Evolutionary conservation across 2,113 vertebrate genomes (phyloP).

Genomic region (Microtus pennsylvanicus): DNA sequence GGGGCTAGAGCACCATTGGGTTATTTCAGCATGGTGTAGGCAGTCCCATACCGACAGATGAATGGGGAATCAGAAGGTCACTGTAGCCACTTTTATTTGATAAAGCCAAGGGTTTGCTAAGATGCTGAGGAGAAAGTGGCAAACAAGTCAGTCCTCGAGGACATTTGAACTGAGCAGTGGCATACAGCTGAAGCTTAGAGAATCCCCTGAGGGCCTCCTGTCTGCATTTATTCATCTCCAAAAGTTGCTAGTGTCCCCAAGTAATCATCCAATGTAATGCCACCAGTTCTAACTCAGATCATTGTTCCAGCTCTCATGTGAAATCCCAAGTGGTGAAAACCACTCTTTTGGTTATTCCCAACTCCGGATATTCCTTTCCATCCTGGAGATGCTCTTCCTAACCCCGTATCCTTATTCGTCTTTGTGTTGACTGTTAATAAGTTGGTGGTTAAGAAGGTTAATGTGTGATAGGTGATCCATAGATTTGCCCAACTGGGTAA

Average conservation of each 20-base stretch:
- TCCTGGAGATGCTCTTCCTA: background rate
- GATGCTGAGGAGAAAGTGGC: background rate
- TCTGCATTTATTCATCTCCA: background rate
- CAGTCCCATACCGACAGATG: background rate
- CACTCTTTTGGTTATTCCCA: background rate
- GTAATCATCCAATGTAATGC: background rate
- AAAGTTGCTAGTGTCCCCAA: background rate
- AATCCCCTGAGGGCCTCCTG: background rate
- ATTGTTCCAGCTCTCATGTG: constrained; percentile 4
- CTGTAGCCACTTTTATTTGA: background rate
- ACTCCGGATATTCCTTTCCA: background rate
- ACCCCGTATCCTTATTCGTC: background rate
- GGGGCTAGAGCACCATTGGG: background rate
- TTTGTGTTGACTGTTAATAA: background rate
- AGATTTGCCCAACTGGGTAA: background rate
- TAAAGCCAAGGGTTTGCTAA: constrained; percentile 8
- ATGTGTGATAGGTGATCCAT: background rate
- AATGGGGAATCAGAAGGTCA: background rate
- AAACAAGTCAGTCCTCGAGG: background rate
- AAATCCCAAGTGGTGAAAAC: background rate
- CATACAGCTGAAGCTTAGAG: background rate
- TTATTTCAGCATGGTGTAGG: background rate
- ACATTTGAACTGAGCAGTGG: background rate
- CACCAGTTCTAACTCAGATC: background rate
- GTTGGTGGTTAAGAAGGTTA: background rate